Conservation (phyloP, 2,113 vertebrate species). For the Microcebus jonahi region DNA sequence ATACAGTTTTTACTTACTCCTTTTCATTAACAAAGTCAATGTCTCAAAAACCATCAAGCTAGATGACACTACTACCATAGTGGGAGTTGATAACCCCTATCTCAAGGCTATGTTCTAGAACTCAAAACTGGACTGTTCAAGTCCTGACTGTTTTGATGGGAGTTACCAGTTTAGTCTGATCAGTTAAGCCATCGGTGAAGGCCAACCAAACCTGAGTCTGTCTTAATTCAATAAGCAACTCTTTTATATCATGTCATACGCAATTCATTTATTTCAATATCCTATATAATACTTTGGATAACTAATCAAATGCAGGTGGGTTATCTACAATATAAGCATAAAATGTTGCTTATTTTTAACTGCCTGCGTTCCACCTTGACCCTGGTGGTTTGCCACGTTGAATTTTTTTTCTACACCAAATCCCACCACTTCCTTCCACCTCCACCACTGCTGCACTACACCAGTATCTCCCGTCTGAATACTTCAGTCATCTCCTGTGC, state of each 20-base stretch:
- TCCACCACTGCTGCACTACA: rapidly evolving
- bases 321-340: background rate
- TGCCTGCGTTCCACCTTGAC: background rate
- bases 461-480: background rate
- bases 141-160: background rate
- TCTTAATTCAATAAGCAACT: background rate
- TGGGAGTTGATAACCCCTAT: background rate
- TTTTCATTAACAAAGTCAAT: background rate
- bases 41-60: background rate
- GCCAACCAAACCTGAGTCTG: background rate
- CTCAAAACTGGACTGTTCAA: background rate
- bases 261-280: background rate
- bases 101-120: background rate
- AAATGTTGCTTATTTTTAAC: background rate
- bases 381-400: too few species aligned
- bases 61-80: background rate
- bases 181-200: background rate
- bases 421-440: background rate
- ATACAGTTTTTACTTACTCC: background rate
- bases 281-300: background rate
- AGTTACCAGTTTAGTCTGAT: background rate
- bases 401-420: background rate
- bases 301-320: background rate
- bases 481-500: rapidly evolving
- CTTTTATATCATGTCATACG: background rate